A percentile compares a stretch with the other conserved stretches of the same genome.
phyloP scores from a whole-genome alignment of 2,888 invertebrate genomes.

The Trichopoda pennipes region DNA sequence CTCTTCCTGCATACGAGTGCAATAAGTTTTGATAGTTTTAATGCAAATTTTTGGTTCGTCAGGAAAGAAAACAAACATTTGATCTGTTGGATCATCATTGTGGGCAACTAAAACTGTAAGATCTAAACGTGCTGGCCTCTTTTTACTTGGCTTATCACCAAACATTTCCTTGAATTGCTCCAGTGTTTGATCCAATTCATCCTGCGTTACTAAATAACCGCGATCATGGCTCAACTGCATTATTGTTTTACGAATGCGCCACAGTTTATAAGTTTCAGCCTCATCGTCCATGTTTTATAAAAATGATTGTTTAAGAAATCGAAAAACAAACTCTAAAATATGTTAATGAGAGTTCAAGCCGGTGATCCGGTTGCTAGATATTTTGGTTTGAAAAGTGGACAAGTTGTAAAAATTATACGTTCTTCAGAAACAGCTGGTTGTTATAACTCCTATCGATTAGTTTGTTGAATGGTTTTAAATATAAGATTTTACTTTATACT shows the following conservation, averaged over 20 bases:
- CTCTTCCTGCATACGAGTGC: constrained; percentile 99
- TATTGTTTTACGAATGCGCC: constrained; percentile 98
- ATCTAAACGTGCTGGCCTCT: constrained; percentile 94
- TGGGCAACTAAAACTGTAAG: constrained; percentile 98
- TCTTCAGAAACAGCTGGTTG: constrained; percentile 99
- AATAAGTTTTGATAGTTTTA: constrained; percentile 99
- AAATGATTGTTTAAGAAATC: background rate
- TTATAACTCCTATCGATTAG: constrained; percentile 98
- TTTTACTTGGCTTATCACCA: constrained; percentile 98
- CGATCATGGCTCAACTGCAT: constrained; percentile 99
- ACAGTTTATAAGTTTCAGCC: constrained; percentile 97
- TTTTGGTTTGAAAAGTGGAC: constrained; percentile 98
- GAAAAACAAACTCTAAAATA: constrained; percentile 84
- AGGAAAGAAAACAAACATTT: constrained; percentile 99
- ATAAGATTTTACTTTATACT: constrained; percentile 20
- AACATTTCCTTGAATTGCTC: constrained; percentile 98
- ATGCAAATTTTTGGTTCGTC: constrained; percentile 99
- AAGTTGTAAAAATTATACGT: constrained; percentile 98
- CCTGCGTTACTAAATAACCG: constrained; percentile 98
- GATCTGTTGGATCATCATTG: constrained; percentile 99
- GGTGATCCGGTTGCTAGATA: constrained; percentile 99
- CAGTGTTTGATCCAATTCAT: constrained; percentile 99
- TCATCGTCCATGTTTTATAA: constrained; percentile 92
- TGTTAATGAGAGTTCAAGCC: constrained; percentile 99
- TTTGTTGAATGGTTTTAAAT: constrained; percentile 84